Evolutionary conservation across 2,113 vertebrate genomes (phyloP).

Genomic region (Grus americana): DNA sequence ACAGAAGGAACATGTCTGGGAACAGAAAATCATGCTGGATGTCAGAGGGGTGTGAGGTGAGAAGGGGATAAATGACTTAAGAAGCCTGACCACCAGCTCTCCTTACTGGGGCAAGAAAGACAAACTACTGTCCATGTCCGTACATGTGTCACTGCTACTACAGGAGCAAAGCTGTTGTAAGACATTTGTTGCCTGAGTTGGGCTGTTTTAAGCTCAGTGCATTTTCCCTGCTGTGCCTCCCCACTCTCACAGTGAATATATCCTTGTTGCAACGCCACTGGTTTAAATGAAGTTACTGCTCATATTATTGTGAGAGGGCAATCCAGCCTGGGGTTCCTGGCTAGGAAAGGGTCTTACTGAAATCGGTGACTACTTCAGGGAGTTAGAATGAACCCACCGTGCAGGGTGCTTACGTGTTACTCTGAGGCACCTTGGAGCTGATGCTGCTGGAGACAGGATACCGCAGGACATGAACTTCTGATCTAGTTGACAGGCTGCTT

Average conservation of each 20-base stretch:
- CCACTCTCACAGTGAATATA: not conserved
- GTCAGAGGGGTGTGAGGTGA: not conserved
- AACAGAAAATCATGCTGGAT: not conserved
- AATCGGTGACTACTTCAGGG: not conserved
- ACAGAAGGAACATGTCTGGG: not conserved
- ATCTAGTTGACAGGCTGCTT: not conserved
- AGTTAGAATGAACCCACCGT: not conserved
- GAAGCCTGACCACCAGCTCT: not conserved
- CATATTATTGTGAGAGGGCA: not conserved
- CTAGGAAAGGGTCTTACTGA: not conserved
- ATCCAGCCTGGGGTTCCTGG: not conserved
- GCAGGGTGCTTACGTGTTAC: fast-evolving
- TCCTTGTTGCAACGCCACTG: not conserved
- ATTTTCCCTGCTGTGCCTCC: not conserved
- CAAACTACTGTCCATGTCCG: not conserved
- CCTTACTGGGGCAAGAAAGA: not conserved
- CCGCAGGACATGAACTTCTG: not conserved
- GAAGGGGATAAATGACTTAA: not conserved
- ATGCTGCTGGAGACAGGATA: not conserved
- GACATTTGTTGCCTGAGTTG: not conserved
- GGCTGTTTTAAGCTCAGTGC: not conserved
- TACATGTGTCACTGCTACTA: not conserved
- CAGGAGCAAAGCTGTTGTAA: not conserved
- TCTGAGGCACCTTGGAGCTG: not conserved
- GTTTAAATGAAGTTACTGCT: not conserved